Conservation (phyloP, 2,113 vertebrate genomes). For the Colius striatus region DNA sequence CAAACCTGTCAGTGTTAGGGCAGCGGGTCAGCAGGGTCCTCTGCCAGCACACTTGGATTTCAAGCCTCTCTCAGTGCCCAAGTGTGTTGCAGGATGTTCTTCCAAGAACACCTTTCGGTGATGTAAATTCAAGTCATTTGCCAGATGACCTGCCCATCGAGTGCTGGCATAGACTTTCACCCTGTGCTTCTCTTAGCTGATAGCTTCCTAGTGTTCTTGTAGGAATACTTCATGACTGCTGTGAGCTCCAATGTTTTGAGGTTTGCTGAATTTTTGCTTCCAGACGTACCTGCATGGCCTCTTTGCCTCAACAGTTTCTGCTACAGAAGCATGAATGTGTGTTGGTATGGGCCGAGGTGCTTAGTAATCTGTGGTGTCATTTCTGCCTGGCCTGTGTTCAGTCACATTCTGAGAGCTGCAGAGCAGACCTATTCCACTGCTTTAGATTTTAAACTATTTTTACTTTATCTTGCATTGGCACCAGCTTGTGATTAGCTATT, state of each 20-base stretch:
- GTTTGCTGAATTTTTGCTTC: background rate
- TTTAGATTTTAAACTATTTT: background rate
- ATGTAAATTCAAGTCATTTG: background rate
- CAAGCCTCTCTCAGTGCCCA: background rate
- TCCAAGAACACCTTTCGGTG: background rate
- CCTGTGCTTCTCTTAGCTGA: background rate
- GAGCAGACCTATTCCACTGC: background rate
- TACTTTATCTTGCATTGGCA: background rate
- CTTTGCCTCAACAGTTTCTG: background rate
- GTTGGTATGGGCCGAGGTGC: background rate
- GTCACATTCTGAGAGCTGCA: background rate
- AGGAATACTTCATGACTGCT: rapidly evolving
- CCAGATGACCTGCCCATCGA: background rate
- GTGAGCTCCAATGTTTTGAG: background rate
- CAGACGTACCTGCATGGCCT: background rate
- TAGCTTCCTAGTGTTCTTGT: rapidly evolving
- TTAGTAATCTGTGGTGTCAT: background rate
- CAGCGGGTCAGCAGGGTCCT: background rate
- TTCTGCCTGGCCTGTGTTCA: background rate
- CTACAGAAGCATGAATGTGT: background rate
- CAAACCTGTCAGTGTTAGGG: background rate
- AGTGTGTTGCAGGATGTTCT: background rate
- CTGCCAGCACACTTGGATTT: background rate
- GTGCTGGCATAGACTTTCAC: background rate
- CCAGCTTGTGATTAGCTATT: background rate